Evolutionary conservation across 2,797 vertebrate genomes (phyloP).

Genomic region (Phataginus tricuspis): DNA sequence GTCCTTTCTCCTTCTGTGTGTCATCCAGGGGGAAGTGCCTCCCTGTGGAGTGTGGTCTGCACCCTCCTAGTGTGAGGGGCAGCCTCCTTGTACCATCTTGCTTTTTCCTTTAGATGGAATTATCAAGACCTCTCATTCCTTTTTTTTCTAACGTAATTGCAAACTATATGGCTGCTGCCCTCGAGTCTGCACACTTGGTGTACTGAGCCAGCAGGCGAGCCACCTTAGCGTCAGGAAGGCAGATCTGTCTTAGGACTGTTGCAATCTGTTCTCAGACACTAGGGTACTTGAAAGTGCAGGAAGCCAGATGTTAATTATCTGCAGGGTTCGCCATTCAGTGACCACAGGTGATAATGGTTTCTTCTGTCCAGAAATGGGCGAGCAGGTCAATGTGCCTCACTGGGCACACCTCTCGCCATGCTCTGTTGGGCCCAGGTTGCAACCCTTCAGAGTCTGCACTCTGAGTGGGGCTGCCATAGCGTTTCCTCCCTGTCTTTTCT

Average conservation of each 20-base stretch:
- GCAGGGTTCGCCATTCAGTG: neutral
- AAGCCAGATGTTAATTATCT: neutral
- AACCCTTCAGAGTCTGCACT: neutral
- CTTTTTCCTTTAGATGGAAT: neutral
- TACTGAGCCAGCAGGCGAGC: too few species aligned
- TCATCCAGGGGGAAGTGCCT: neutral
- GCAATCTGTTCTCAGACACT: neutral
- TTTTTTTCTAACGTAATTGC: neutral
- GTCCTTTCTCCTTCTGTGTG: neutral
- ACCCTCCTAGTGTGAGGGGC: neutral
- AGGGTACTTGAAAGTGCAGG: too few species aligned
- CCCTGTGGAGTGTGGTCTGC: neutral
- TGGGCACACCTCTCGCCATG: neutral
- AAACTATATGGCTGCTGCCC: neutral
- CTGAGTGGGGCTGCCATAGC: neutral
- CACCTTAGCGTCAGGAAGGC: too few species aligned
- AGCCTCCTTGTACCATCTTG: neutral
- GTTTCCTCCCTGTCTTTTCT: neutral
- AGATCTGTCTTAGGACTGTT: fast-evolving
- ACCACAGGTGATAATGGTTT: too few species aligned
- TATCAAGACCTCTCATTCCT: neutral
- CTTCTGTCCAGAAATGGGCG: neutral
- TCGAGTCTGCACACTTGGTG: too few species aligned
- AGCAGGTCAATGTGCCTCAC: neutral
- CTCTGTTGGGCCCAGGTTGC: neutral